Evolutionary conservation across 2,113 vertebrate species (phyloP), one percentile per base, ranked within the genome.

Genomic region (Epinephelus cyanopodus): DNA sequence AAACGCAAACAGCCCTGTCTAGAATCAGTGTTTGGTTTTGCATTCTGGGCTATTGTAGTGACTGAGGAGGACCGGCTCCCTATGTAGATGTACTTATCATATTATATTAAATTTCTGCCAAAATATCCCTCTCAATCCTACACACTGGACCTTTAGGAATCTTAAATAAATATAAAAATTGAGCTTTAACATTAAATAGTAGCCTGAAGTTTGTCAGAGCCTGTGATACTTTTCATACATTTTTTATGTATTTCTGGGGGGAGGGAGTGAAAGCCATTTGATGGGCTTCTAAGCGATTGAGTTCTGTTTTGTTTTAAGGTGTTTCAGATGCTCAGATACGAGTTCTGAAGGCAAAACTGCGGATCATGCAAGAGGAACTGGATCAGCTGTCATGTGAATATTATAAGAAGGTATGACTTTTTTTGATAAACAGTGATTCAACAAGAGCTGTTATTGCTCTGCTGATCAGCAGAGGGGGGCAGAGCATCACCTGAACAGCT

Each of bases 301-400:
- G 21, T 56, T 29, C 1, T 79, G 17, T 29, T 85, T 84, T 39
- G 12, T 53, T 25, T 4, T 45, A 45, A 92, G 76, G 79, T 8
- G 92, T 93, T 82, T 88, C 96, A 96, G 97, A 98, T 85, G 95
- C 96, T 87, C 97, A 98, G 86, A 95, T 97, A 74, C 95, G 97
- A 81, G 96, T 97, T 92, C 89, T 98, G 64, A 99, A 97, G 89
- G 97, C 97, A 87, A 98, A 97, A 88, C 92, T 99, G 58, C 95
- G 87, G 76, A 96, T 99, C 74, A 95, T 92, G 66, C 96, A 98
- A 75, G 97, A 98, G 66, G 97, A 99, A 81, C 74, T 99, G 89
- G 96, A 97, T 89, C 96, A 88, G 18, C 45, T 96, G 53, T 92
- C 95, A 6, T 86, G 91, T 88, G 97, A 99, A 80, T 97, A 92